Percentiles rank a stretch among this genome's conserved stretches.
phyloP scores from a whole-genome alignment of 2,888 invertebrate species.

The Oligia strigilis region DNA sequence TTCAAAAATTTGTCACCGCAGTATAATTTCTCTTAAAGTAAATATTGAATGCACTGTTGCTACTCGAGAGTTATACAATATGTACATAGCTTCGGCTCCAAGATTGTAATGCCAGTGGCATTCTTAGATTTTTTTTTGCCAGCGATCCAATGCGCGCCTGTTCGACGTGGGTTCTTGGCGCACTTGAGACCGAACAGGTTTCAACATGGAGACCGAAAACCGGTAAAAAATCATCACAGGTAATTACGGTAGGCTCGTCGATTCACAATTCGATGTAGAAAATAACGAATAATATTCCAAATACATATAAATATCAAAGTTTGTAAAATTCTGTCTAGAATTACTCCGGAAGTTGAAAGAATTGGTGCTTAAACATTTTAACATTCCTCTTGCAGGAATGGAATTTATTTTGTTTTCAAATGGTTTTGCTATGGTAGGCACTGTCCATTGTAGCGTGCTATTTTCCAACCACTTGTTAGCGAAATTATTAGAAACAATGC shows the following conservation, averaged over 20 bases:
- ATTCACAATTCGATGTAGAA: conserved; percentile 76
- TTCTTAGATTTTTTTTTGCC: conserved; percentile 83
- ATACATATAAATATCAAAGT: conserved; percentile 23
- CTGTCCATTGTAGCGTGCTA: conserved; percentile 76
- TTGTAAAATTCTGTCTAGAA: conserved; percentile 19
- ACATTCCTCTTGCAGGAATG: conserved; percentile 55
- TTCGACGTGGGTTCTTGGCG: conserved; percentile 85
- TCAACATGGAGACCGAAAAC: conserved; percentile 84
- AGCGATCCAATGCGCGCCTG: conserved; percentile 79
- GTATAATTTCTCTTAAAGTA: conserved; percentile 60
- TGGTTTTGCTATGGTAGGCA: conserved; percentile 70
- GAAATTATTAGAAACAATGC: conserved; percentile 85
- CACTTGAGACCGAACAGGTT: conserved; percentile 87
- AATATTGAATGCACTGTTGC: conserved; percentile 71
- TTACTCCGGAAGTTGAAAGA: conserved; percentile 26
- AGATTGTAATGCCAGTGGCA: conserved; percentile 80
- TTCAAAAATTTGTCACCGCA: conserved; percentile 23
- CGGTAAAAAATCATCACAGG: conserved; percentile 88
- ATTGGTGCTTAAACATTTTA: conserved; percentile 45
- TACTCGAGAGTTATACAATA: conserved; percentile 65
- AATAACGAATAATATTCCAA: conserved; percentile 44
- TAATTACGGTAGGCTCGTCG: conserved; percentile 86
- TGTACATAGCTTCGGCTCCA: conserved; percentile 65
- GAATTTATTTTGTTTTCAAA: conserved; percentile 75
- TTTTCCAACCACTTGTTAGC: conserved; percentile 81